A percentile compares a stretch with the other conserved stretches of the same genome.
Conservation (phyloP, 1,140 invertebrate genomes). For the Micrasema longulum region DNA sequence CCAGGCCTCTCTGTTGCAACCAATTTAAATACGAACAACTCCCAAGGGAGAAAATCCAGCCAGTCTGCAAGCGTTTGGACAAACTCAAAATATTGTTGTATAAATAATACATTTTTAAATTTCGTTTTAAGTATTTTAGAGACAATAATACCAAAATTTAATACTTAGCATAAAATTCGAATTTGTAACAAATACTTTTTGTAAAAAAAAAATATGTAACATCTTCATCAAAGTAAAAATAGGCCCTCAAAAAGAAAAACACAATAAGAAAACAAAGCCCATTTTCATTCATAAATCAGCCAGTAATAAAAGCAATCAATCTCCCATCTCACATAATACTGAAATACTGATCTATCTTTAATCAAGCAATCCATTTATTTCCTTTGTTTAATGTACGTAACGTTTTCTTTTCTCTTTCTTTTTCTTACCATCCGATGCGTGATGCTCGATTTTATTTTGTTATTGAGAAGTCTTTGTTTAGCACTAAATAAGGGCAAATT, state of each 20-base stretch:
- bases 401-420: conserved; percentile 21
- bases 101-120: too few species aligned
- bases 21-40: not conserved
- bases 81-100: not conserved
- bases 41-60: too few species aligned
- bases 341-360: conserved; percentile 37
- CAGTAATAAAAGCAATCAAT: conserved; percentile 31
- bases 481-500: too few species aligned
- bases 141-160: not conserved
- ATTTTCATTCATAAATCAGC: conserved; percentile 33
- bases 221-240: not conserved
- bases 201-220: not conserved
- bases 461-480: too few species aligned
- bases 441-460: too few species aligned
- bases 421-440: conserved; percentile 10
- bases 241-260: not conserved
- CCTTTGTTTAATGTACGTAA: conserved; percentile 33
- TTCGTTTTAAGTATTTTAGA: too few species aligned
- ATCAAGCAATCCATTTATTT: conserved; percentile 41
- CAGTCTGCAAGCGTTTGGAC: too few species aligned
- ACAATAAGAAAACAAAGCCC: not conserved
- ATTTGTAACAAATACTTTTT: not conserved
- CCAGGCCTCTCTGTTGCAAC: not conserved
- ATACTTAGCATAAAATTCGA: not conserved
- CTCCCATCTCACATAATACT: conserved; percentile 23